Evolutionary conservation across 2,797 vertebrate species (phyloP).

Genomic region (Acrossocheilus wenchowensis): DNA sequence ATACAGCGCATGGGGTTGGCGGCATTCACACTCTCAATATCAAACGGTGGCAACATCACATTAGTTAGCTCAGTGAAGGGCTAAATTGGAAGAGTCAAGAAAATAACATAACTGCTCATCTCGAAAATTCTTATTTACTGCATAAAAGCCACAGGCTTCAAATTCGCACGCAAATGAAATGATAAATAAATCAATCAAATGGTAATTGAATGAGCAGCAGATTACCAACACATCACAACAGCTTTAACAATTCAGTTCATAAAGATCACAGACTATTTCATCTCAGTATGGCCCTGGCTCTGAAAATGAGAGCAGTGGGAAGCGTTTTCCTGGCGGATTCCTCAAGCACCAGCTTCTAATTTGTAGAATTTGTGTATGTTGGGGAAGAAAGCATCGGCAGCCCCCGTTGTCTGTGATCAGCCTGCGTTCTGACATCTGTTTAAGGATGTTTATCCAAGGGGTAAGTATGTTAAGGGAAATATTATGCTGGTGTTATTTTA

Average conservation of each 20-base stretch:
- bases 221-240: neutral
- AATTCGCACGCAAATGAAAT: neutral
- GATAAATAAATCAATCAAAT: conserved; percentile 5
- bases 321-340: conserved; percentile 34
- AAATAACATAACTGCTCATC: conserved; percentile 28
- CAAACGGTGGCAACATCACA: conserved; percentile 29
- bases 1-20: neutral
- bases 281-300: conserved; percentile 26
- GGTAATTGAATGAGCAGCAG: conserved; percentile 1
- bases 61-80: conserved; percentile 52
- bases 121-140: conserved; percentile 32
- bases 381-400: conserved; percentile 53
- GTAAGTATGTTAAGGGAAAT: conserved; percentile 79
- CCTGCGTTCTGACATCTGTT: conserved; percentile 76
- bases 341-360: conserved; percentile 64
- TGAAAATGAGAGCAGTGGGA: conserved; percentile 19
- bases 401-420: conserved; percentile 60
- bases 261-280: neutral
- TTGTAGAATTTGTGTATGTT: conserved; percentile 67
- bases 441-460: conserved; percentile 78
- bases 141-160: neutral
- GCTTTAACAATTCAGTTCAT: neutral
- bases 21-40: conserved; percentile 19
- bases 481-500: conserved; percentile 81
- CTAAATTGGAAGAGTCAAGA: conserved; percentile 48